phyloP scores from a whole-genome alignment of 2,113 vertebrate species.

The Hystrix brachyura region DNA sequence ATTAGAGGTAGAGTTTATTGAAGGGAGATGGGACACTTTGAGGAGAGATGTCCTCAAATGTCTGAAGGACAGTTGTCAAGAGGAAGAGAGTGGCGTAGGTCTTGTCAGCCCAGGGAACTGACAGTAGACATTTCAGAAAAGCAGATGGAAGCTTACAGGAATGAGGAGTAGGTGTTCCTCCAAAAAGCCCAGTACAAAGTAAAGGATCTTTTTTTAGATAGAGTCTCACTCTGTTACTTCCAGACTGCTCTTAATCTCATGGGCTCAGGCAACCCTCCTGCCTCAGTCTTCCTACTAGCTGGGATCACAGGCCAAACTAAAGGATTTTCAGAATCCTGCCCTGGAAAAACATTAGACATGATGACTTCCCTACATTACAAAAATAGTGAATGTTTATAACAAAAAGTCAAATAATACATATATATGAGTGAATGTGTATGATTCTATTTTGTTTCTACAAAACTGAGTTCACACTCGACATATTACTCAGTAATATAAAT shows the following conservation, averaged over 20 bases:
- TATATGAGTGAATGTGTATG: background rate
- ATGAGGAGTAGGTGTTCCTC: background rate
- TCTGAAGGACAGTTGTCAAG: background rate
- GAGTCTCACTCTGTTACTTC: background rate
- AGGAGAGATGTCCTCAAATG: background rate
- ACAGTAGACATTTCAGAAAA: background rate
- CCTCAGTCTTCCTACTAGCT: background rate
- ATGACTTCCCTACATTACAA: background rate
- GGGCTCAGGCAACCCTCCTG: background rate
- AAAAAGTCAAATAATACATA: background rate
- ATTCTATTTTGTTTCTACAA: slow-evolving; percentile 47
- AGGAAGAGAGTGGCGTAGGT: background rate
- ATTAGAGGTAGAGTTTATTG: background rate
- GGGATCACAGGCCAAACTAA: background rate
- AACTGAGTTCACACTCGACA: background rate
- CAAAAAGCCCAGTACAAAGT: background rate
- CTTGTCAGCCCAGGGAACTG: background rate
- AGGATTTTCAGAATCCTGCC: background rate
- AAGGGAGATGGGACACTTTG: background rate
- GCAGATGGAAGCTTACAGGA: background rate
- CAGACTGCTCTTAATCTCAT: background rate
- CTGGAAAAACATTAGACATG: background rate
- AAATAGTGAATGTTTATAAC: background rate
- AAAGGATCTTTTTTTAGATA: background rate
- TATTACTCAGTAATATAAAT: background rate